phyloP scores from a whole-genome alignment of 2,888 invertebrate genomes.

The Brachyptera putata region DNA sequence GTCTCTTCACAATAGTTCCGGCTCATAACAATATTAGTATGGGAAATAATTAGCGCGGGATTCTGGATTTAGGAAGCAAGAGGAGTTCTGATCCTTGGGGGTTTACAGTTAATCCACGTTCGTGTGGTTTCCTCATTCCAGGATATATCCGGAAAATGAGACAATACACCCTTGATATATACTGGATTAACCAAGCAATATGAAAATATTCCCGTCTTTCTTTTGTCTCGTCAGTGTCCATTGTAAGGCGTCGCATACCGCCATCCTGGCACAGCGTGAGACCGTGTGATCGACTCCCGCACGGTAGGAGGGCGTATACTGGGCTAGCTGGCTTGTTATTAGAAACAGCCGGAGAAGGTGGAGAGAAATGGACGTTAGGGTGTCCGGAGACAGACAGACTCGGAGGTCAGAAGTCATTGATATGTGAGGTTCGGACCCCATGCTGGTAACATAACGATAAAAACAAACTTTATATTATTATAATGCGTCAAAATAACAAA shows the following conservation, averaged over 20 bases:
- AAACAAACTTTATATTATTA: conserved; percentile 20
- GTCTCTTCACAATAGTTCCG: background rate
- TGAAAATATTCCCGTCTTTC: conserved; percentile 2
- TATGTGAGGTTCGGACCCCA: conserved; percentile 1
- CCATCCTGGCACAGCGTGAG: background rate
- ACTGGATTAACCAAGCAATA: background rate
- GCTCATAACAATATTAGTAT: background rate
- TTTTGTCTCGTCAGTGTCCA: conserved; percentile 5
- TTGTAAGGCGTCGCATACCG: background rate
- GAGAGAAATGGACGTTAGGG: background rate
- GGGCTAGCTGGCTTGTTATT: background rate
- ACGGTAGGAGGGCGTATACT: background rate
- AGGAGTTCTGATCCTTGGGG: conserved; percentile 2
- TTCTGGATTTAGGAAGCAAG: background rate
- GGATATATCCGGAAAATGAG: conserved; percentile 1
- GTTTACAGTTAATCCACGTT: background rate
- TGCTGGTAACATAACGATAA: conserved; percentile 13
- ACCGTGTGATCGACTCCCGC: conserved; percentile 7
- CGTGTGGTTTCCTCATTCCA: conserved; percentile 4
- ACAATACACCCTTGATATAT: background rate
- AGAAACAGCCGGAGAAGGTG: conserved; percentile 3
- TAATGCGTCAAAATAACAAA: conserved; percentile 3
- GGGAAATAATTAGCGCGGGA: background rate
- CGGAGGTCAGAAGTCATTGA: conserved; percentile 15
- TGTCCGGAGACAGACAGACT: background rate